phyloP scores from a whole-genome alignment of 2,797 vertebrate genomes.

The Tympanoctomys barrerae region DNA sequence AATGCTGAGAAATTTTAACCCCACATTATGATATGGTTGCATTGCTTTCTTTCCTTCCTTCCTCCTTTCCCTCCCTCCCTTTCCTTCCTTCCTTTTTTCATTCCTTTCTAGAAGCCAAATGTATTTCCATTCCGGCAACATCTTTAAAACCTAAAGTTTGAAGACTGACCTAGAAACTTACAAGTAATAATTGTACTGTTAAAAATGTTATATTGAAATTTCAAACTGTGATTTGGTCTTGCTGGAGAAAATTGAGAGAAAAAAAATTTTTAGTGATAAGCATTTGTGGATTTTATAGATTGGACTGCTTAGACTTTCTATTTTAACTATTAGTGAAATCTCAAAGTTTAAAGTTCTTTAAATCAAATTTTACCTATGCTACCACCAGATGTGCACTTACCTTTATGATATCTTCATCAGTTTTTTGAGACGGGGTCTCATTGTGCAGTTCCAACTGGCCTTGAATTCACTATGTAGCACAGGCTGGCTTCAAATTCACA shows the following conservation, averaged over 20 bases:
- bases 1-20: neutral
- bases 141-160: neutral
- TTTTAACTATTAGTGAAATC: neutral
- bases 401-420: neutral
- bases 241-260: neutral
- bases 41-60: neutral
- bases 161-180: neutral
- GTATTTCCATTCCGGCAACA: neutral
- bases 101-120: neutral
- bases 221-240: neutral
- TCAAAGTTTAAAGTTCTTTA: constrained; percentile 11
- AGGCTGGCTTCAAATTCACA: too few relatives aligned
- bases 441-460: too few relatives aligned
- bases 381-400: neutral
- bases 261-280: neutral
- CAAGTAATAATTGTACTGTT: neutral
- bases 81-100: neutral
- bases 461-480: too few relatives aligned
- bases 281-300: neutral
- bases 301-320: neutral
- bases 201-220: neutral
- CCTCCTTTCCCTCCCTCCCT: neutral
- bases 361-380: neutral
- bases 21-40: neutral
- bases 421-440: neutral